Evolutionary conservation across 1,140 invertebrate species (phyloP).

Genomic region (Steinernema khuongi): DNA sequence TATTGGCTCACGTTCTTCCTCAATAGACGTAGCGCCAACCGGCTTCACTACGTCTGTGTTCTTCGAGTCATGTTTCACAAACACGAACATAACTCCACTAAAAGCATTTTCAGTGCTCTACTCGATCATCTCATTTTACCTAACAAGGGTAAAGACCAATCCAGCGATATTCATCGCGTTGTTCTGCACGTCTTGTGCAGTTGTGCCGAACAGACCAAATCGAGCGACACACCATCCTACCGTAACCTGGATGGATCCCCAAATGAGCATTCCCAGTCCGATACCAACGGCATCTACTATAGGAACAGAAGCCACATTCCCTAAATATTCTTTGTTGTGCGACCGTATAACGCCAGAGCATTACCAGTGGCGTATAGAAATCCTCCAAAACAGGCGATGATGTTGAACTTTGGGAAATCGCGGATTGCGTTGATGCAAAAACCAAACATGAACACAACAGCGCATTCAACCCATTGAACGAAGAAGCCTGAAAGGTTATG

Average conservation of each 20-base stretch:
- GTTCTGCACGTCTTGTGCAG: constrained; percentile 41
- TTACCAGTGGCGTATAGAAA: constrained; percentile 53
- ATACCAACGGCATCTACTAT: constrained; percentile 42
- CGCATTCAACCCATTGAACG: constrained; percentile 55
- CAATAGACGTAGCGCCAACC: not conserved
- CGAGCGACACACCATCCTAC: constrained; percentile 55
- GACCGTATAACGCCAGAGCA: not conserved
- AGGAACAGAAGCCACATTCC: constrained; percentile 39
- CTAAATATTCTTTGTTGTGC: constrained; percentile 19
- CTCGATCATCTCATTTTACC: constrained; percentile 10
- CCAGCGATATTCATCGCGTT: constrained; percentile 46
- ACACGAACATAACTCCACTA: constrained; percentile 49
- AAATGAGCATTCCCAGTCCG: constrained; percentile 40
- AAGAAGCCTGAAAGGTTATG: constrained; percentile 45
- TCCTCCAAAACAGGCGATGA: constrained; percentile 46
- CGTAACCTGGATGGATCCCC: constrained; percentile 43
- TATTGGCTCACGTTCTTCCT: not conserved
- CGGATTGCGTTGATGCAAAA: constrained; percentile 48
- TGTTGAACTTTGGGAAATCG: constrained; percentile 47
- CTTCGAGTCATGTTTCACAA: constrained; percentile 28
- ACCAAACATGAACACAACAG: constrained; percentile 47
- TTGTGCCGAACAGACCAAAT: constrained; percentile 50
- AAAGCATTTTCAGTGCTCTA: constrained; percentile 14
- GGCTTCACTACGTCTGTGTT: not conserved
- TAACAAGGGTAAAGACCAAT: constrained; percentile 44